A percentile compares a stretch with the other conserved stretches of the same genome.
Evolutionary conservation across 1,140 invertebrate genomes (phyloP).

Genomic region (Zaprionus gabonicus): DNA sequence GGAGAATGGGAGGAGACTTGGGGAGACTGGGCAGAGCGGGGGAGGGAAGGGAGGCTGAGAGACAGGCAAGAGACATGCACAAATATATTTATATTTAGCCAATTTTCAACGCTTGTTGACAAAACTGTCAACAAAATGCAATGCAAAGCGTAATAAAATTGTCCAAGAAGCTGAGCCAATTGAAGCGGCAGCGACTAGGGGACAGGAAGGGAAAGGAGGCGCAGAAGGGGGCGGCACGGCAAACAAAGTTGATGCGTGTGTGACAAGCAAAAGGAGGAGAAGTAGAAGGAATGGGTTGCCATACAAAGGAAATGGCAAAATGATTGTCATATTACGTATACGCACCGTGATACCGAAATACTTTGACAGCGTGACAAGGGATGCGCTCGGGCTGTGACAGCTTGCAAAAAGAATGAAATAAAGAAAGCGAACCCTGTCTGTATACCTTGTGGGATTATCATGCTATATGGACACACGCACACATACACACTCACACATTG

Average conservation of each 20-base stretch:
- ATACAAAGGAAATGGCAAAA: constrained; percentile 17
- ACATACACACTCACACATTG: background rate
- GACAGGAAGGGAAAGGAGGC: background rate
- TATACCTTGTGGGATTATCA: no score
- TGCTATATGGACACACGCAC: background rate
- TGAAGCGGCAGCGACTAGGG: constrained; percentile 23
- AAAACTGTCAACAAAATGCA: constrained; percentile 84
- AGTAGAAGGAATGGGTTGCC: background rate
- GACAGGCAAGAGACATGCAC: constrained; percentile 48
- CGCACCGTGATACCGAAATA: constrained; percentile 41
- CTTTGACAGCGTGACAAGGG: constrained; percentile 3
- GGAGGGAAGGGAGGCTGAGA: background rate
- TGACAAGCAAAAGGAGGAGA: constrained; percentile 36
- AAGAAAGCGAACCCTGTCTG: background rate
- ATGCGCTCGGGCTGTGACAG: background rate
- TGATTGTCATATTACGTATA: constrained; percentile 79
- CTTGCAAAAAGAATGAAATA: background rate
- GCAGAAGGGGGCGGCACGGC: background rate
- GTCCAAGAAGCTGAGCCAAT: constrained; percentile 68
- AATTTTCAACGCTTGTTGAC: constrained; percentile 84
- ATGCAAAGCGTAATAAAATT: constrained; percentile 82
- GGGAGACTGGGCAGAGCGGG: background rate
- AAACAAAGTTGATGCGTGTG: constrained; percentile 61
- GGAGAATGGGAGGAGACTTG: constrained; percentile 26
- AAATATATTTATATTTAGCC: constrained; percentile 83